Base-by-base conservation (phyloP, 2,797 vertebrate species). In the Potorous gilbertii region DNA sequence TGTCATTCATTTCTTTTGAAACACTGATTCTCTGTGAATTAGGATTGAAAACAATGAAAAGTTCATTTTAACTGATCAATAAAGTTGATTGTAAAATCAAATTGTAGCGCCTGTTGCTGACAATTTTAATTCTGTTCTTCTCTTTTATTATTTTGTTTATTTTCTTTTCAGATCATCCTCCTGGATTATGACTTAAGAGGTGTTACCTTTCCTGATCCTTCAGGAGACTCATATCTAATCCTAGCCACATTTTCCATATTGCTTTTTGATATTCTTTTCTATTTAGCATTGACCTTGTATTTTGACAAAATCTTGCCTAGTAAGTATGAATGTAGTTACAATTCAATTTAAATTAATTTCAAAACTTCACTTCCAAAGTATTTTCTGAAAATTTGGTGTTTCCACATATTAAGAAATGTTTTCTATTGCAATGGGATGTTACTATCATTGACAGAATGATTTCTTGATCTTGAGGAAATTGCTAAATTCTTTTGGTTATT, bases 241-340 rank as follows among this genome's bases (percentile, higher is more conserved):
- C 99, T 99, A 89, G 99, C 97, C 0, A 99, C 99, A 5, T 98
- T 99, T 95, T 9, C 99, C 52, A 98, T 99, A 97, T 98, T 99
- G 97, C 94, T 98, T 54, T 91, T 99, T 62, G 99, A 99, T 98
- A 99, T 99, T 28, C 0, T 99, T 96, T 97, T 99, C 92, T 99
- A 99, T 97, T 97, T 99, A 89, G 94, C 99, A 92, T 55, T 99
- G 97, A 98, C 99, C 0, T 4, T 99, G 91, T 99, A 99, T 97
- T 99, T 99, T 10, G 99, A 99, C 98, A 99, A 99, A 98, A 99
- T 99, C 5, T 97, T 99, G 50, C 99, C 99, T 95, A 99, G 99
- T 99, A 59, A 98, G 98, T 97, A 94, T 87, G 74, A 46, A 10
- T 14, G 52, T 54, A 1, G 6, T 90, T 54, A 55, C 28, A 55